Percentiles rank a stretch among this genome's conserved stretches.
These are phyloP conservation scores for Schizotus pectinicornis DNA, from an alignment of 2,888 invertebrate genomes.

Conservation along the genomic window DNA sequence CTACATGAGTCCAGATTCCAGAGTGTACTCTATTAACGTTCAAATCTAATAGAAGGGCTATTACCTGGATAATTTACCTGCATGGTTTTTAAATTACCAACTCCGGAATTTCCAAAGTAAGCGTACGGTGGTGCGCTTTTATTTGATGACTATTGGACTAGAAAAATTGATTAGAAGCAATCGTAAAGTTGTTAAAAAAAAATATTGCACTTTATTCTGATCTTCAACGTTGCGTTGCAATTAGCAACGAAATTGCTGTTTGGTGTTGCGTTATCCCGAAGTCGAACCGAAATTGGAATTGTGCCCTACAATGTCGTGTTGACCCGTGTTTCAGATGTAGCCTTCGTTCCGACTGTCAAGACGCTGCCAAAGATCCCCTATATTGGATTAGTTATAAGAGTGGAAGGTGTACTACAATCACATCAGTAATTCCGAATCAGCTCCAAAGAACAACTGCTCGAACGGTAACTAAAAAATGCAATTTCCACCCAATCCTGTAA, in stretches of 20 bases:
- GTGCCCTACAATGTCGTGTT: not conserved
- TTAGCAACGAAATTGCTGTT: not conserved
- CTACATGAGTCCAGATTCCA: too few relatives aligned
- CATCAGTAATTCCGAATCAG: constrained; percentile 88
- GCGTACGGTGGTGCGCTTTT: too few relatives aligned
- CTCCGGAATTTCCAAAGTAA: too few relatives aligned
- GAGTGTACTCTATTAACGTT: too few relatives aligned
- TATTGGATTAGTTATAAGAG: constrained; percentile 98
- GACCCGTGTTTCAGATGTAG: constrained; percentile 70
- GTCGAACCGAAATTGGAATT: not conserved
- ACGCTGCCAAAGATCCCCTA: constrained; percentile 88
- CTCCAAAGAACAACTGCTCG: constrained; percentile 92
- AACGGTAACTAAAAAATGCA: constrained; percentile 62
- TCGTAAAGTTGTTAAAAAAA: too few relatives aligned
- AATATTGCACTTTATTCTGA: not conserved
- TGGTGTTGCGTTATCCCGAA: not conserved
- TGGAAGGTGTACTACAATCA: constrained; percentile 95
- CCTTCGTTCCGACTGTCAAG: constrained; percentile 87
- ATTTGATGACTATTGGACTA: too few relatives aligned
- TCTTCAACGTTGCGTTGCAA: not conserved
- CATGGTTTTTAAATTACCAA: not conserved
- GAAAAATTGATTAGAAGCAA: too few relatives aligned
- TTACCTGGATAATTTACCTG: too few relatives aligned
- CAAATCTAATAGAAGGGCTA: too few relatives aligned
- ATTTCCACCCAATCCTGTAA: constrained; percentile 9